These are phyloP conservation scores for Atopsyche davidsoni DNA, from an alignment of 1,140 invertebrate genomes.

Conservation along the genomic window DNA sequence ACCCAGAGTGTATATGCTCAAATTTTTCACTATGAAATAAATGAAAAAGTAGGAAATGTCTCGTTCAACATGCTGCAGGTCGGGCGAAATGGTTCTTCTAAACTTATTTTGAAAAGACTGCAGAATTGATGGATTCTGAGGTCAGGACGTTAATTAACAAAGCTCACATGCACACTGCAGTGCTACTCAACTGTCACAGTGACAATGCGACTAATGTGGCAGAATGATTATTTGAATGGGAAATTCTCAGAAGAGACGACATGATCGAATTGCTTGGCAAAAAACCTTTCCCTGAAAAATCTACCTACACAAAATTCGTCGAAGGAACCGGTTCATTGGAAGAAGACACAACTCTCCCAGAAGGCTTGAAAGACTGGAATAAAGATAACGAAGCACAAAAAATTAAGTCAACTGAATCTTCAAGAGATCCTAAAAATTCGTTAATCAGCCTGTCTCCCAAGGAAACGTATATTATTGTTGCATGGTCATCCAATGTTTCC, in stretches of 20 bases:
- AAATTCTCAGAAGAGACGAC: conserved; percentile 92
- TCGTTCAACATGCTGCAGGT: conserved; percentile 92
- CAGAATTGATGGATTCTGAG: conserved; percentile 64
- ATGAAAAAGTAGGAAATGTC: conserved; percentile 92
- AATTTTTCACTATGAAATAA: conserved; percentile 95
- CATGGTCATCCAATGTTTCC: conserved; percentile 55
- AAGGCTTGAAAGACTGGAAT: conserved; percentile 96
- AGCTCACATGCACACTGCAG: conserved; percentile 76
- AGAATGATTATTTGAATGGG: conserved; percentile 85
- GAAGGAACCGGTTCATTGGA: conserved; percentile 97
- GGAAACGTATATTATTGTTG: conserved; percentile 66
- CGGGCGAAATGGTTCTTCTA: conserved; percentile 90
- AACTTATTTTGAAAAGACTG: conserved; percentile 96
- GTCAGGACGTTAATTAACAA: conserved; percentile 66
- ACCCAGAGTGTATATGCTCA: conserved; percentile 72
- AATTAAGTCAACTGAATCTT: no score
- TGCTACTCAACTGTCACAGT: conserved; percentile 83
- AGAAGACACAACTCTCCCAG: conserved; percentile 90
- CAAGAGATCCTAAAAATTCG: no score
- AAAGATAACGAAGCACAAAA: conserved; percentile 54
- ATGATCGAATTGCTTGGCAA: conserved; percentile 95
- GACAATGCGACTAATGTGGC: conserved; percentile 91
- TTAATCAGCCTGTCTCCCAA: conserved; percentile 67
- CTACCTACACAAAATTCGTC: conserved; percentile 99
- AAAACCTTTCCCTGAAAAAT: conserved; percentile 96